phyloP scores from a whole-genome alignment of 2,888 invertebrate species.

The Apotomis capreana region DNA sequence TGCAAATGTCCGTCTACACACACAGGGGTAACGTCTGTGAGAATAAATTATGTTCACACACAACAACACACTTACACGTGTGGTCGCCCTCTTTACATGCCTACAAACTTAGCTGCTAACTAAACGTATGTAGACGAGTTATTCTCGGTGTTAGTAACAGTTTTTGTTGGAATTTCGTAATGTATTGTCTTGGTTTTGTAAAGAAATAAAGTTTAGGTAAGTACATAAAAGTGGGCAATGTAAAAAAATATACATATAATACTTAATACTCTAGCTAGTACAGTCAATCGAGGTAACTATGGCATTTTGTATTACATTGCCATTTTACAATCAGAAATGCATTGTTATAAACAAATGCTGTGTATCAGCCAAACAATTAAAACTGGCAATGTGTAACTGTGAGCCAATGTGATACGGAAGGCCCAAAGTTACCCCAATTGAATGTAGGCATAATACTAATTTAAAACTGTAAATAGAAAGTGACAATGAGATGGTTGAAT shows the following conservation, averaged over 20 bases:
- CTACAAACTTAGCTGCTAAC: conserved; percentile 43
- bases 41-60: conserved; percentile 49
- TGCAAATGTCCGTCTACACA: conserved; percentile 64
- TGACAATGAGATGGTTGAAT: no score
- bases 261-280: no score
- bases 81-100: conserved; percentile 60
- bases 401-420: no score
- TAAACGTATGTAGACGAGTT: conserved; percentile 35
- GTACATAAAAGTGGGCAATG: neutral
- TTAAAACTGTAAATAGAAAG: no score
- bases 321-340: no score
- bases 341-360: no score
- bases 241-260: neutral
- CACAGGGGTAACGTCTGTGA: conserved; percentile 46
- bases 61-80: conserved; percentile 49
- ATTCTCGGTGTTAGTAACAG: conserved; percentile 38
- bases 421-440: no score
- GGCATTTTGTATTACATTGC: no score
- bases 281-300: no score
- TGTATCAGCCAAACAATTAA: neutral
- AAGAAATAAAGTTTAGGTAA: neutral
- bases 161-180: conserved; percentile 32
- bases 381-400: no score
- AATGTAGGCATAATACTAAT: no score
- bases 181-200: conserved; percentile 24